Evolutionary conservation across 1,140 invertebrate genomes (phyloP), one percentile per base, ranked within the genome.

Genomic region (Wasmannia auropunctata): DNA sequence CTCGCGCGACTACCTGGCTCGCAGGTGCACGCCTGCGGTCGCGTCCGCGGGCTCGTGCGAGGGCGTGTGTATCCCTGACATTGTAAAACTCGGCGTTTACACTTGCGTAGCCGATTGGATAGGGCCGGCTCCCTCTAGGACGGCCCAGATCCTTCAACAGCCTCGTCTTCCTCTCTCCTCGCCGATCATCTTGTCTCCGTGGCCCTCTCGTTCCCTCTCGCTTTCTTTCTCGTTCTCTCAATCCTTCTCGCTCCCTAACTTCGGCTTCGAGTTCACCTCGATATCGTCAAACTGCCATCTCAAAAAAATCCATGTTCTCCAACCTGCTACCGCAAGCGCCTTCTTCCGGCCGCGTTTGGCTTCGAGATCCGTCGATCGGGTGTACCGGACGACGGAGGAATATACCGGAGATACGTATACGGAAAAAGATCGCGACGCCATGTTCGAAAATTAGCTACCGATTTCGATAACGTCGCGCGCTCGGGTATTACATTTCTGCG

Each of bases 41-140:
- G 67, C 83, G 70, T 84, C 28, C 77, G 51, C 31, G 70, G 85
- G 56, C 91, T 86, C 88, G 89, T 90, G 92, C 91, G 93, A 92
- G 93, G 93, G 94, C 93, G 93, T 93, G 92, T 91, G 91, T 93
- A 92, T 90, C 86, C 25, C 90, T 93, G 91, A 94, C 93, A 93
- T 93, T 94, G 93, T 94, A 92, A 93, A 93, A 92, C 91, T 93
- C 86, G 84, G 79, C 90, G 90, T 92, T n/a, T 93, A 94, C 92
- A 94, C 89, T 94, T 93, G 93, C 92, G 91, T 91, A 91, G 92
- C 93, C 93, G 94, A 94, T 94, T 94, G 93, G 91, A 90, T 87
- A 90, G 87, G n/a, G 89, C 90, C 91, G 88, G 87, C 77, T 89
- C 88, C 87, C 84, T 81, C 84, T 91, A 92, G 92, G 92, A 91